Conservation (phyloP, 1,140 invertebrate genomes). For the Hylaeus volcanicus region DNA sequence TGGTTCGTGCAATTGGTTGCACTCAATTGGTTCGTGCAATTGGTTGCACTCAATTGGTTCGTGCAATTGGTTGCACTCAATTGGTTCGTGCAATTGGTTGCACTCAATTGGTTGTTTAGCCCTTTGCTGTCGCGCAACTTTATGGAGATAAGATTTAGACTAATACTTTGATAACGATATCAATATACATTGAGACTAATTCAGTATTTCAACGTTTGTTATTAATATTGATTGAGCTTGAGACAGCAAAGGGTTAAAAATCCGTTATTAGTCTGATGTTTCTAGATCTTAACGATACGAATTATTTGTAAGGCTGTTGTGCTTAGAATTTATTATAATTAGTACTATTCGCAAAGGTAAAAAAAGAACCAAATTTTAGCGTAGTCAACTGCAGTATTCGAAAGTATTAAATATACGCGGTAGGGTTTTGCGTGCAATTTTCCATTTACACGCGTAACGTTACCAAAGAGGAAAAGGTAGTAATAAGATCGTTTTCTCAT, state of each 20-base stretch:
- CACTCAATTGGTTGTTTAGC: background rate
- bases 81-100: background rate
- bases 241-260: too few relatives aligned
- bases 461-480: background rate
- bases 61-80: too few relatives aligned
- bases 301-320: slow-evolving; percentile 13
- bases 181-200: background rate
- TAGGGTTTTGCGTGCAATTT: background rate
- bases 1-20: too few relatives aligned
- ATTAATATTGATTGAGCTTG: background rate
- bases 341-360: background rate
- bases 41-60: too few relatives aligned
- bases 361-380: background rate
- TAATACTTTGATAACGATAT: too few relatives aligned
- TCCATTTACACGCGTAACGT: background rate
- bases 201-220: background rate
- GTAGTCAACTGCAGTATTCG: background rate
- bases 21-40: too few relatives aligned
- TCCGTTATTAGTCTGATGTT: background rate
- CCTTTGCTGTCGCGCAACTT: background rate
- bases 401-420: background rate
- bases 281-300: background rate
- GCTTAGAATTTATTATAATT: background rate
- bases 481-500: too few relatives aligned
- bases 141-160: background rate